A percentile compares a stretch with the other conserved stretches of the same genome.
These are phyloP conservation scores for Sebastes matsubarae DNA, from an alignment of 2,797 vertebrate genomes.

Conservation along the genomic window DNA sequence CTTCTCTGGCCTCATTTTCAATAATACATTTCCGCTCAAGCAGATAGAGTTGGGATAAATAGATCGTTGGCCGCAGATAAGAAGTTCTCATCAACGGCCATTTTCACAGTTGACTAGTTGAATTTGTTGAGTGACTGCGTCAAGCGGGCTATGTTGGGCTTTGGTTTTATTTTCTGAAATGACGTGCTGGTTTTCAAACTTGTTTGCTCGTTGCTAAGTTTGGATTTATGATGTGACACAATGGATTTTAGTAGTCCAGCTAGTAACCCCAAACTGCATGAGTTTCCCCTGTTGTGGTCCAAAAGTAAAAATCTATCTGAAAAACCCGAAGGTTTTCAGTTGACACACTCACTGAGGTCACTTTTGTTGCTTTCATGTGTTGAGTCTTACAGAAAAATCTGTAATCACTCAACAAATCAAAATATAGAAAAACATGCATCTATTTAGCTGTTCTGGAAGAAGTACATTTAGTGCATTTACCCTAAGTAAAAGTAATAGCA, in stretches of 20 bases:
- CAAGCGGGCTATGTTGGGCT: background rate
- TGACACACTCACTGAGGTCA: background rate
- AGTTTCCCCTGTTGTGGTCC: background rate
- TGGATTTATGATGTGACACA: background rate
- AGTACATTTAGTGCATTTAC: background rate
- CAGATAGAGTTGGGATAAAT: slow-evolving; percentile 42
- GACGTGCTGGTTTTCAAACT: slow-evolving; percentile 1
- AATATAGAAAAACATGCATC: background rate
- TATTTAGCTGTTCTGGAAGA: background rate
- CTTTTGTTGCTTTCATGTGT: background rate
- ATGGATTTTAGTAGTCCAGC: background rate
- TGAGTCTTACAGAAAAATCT: background rate
- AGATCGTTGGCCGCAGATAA: slow-evolving; percentile 51
- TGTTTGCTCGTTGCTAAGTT: background rate
- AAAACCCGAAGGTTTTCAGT: background rate
- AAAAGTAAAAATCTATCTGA: background rate
- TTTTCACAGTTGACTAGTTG: slow-evolving; percentile 37
- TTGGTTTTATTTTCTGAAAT: slow-evolving; percentile 21
- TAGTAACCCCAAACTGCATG: background rate
- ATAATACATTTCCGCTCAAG: slow-evolving; percentile 47
- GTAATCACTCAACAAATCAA: background rate
- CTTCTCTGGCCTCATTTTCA: slow-evolving; percentile 55
- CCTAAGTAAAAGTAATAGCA: background rate
- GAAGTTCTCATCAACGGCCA: slow-evolving; percentile 23
- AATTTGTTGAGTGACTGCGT: slow-evolving; percentile 26